phyloP scores from a whole-genome alignment of 2,797 vertebrate species.

The Huso huso region DNA sequence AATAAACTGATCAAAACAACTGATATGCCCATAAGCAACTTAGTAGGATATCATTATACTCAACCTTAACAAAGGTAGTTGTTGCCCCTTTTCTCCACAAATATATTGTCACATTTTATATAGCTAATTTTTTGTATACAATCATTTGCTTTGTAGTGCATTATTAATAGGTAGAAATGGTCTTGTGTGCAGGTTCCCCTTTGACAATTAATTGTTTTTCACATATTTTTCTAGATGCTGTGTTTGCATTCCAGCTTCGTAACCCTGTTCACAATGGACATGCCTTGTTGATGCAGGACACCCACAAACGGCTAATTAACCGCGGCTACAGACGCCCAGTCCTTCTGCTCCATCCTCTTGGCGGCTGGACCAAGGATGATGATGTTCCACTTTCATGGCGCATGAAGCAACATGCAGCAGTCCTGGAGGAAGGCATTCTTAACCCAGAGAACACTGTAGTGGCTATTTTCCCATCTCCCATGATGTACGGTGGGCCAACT shows the following conservation, averaged over 20 bases:
- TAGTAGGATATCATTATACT: no score
- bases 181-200: no score
- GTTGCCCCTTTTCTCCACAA: no score
- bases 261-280: slow-evolving; percentile 96
- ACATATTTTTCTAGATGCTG: slow-evolving; percentile 66
- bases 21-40: no score
- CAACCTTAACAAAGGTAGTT: no score
- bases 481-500: slow-evolving; percentile 97
- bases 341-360: slow-evolving; percentile 86
- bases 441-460: slow-evolving; percentile 82
- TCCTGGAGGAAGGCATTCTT: slow-evolving; percentile 83
- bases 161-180: no score
- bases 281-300: slow-evolving; percentile 91
- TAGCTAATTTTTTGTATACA: no score
- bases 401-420: slow-evolving; percentile 91
- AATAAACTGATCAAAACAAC: no score
- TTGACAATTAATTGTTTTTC: not conserved
- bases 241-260: slow-evolving; percentile 93
- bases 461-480: slow-evolving; percentile 94
- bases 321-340: slow-evolving; percentile 89
- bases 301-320: slow-evolving; percentile 79
- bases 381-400: slow-evolving; percentile 89
- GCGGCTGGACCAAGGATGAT: slow-evolving; percentile 96
- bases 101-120: no score
- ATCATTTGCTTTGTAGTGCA: no score